These are phyloP conservation scores for Egretta garzetta DNA, from an alignment of 2,113 vertebrate genomes.

Conservation along the genomic window DNA sequence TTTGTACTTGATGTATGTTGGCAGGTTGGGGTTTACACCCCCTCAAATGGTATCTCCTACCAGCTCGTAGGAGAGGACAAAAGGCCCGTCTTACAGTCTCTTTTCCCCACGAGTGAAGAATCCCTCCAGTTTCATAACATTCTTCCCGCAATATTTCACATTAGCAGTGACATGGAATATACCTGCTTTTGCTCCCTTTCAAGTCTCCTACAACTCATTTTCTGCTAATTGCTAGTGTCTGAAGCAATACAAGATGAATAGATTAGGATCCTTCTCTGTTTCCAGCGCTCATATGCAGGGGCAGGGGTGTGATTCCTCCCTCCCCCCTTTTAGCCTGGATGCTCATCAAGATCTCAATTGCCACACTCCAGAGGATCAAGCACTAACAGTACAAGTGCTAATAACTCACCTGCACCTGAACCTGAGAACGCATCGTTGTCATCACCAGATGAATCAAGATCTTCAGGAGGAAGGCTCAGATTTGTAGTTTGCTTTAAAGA, in stretches of 20 bases:
- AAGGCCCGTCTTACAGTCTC: not conserved
- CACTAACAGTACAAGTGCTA: not conserved
- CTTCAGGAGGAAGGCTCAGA: conserved; percentile 70
- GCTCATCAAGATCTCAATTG: not conserved
- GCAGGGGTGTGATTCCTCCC: fast-evolving
- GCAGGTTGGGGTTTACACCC: not conserved
- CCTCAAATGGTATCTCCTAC: not conserved
- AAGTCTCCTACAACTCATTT: not conserved
- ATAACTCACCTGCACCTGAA: conserved; percentile 75
- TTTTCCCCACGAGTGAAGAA: not conserved
- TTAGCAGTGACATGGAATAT: not conserved
- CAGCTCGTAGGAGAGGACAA: not conserved
- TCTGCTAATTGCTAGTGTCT: not conserved
- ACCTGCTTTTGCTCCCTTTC: not conserved
- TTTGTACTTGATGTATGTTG: not conserved
- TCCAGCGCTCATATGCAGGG: not conserved
- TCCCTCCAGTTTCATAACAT: not conserved
- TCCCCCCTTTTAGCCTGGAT: not conserved
- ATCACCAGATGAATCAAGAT: conserved; percentile 81
- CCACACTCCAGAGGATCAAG: not conserved
- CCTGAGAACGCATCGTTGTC: conserved; percentile 74
- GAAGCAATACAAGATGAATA: not conserved
- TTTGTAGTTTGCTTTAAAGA: conserved; percentile 70
- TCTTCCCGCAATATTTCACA: not conserved
- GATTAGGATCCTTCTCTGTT: not conserved